These are phyloP conservation scores for Eupeodes corollae DNA, from an alignment of 1,140 invertebrate genomes.

Conservation along the genomic window DNA sequence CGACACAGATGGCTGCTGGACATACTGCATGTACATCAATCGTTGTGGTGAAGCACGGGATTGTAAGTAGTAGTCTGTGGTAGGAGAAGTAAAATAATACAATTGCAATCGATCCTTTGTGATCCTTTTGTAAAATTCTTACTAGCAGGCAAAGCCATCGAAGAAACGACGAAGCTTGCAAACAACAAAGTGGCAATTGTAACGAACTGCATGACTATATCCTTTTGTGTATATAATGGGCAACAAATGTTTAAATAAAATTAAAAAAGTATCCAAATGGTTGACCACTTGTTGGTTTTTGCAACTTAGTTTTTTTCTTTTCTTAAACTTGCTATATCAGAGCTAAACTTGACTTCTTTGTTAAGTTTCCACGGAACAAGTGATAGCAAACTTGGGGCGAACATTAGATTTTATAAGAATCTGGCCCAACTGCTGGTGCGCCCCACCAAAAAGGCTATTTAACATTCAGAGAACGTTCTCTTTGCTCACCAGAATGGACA, in stretches of 20 bases:
- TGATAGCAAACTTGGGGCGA: conserved; percentile 11
- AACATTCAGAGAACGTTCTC: no score
- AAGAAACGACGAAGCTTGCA: conserved; percentile 22
- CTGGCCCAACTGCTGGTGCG: no score
- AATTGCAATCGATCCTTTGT: no score
- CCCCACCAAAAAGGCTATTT: no score
- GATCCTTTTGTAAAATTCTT: conserved; percentile 10
- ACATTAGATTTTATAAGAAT: no score
- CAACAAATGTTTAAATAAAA: not conserved
- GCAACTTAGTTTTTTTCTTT: no score
- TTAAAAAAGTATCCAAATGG: no score
- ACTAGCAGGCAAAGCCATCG: conserved; percentile 25
- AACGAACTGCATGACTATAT: no score
- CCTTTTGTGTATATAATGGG: not conserved
- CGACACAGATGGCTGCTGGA: conserved; percentile 29
- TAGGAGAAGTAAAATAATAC: conserved; percentile 10
- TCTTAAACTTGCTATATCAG: conserved; percentile 14
- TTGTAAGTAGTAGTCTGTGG: conserved; percentile 22
- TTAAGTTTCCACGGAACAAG: conserved; percentile 38
- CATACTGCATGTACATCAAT: conserved; percentile 22
- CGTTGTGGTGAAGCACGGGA: conserved; percentile 20
- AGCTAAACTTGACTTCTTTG: conserved; percentile 33
- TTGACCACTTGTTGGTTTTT: no score
- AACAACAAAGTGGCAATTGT: conserved; percentile 7
- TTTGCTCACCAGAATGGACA: no score